Percentiles rank a stretch among this genome's conserved stretches.
Evolutionary conservation across 1,140 invertebrate genomes (phyloP).

Genomic region (Psix sp.): DNA sequence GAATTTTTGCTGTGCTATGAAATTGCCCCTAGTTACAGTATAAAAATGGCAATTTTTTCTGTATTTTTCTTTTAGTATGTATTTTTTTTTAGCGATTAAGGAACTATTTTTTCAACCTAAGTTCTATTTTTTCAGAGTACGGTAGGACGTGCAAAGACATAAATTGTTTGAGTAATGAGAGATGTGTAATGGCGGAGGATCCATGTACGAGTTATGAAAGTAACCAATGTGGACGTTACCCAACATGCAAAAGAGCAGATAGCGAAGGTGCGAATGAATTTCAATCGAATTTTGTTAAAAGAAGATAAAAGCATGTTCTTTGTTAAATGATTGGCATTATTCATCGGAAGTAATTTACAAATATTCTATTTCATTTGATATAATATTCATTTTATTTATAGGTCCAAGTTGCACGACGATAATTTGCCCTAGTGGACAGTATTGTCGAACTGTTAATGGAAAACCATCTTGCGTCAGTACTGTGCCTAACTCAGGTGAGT

Average conservation of each 20-base stretch:
- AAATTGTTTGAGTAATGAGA: constrained; percentile 83
- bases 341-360: too few relatives aligned
- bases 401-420: constrained; percentile 65
- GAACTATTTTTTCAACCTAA: constrained; percentile 8
- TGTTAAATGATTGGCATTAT: too few relatives aligned
- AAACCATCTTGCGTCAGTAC: constrained; percentile 68
- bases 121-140: constrained; percentile 79
- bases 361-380: too few relatives aligned
- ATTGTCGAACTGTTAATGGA: constrained; percentile 71
- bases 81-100: background rate
- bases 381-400: constrained; percentile 10
- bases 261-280: constrained; percentile 59
- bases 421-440: constrained; percentile 68
- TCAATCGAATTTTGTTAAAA: too few relatives aligned
- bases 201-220: constrained; percentile 79
- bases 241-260: constrained; percentile 79
- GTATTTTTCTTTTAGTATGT: background rate
- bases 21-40: too few relatives aligned
- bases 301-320: too few relatives aligned
- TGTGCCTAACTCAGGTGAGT: constrained; percentile 67
- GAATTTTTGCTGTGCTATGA: too few relatives aligned
- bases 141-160: constrained; percentile 86
- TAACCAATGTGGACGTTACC: constrained; percentile 81
- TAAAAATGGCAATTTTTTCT: too few relatives aligned
- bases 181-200: constrained; percentile 84